phyloP scores from a whole-genome alignment of 2,888 invertebrate genomes.

The Gnatocerus cornutus region DNA sequence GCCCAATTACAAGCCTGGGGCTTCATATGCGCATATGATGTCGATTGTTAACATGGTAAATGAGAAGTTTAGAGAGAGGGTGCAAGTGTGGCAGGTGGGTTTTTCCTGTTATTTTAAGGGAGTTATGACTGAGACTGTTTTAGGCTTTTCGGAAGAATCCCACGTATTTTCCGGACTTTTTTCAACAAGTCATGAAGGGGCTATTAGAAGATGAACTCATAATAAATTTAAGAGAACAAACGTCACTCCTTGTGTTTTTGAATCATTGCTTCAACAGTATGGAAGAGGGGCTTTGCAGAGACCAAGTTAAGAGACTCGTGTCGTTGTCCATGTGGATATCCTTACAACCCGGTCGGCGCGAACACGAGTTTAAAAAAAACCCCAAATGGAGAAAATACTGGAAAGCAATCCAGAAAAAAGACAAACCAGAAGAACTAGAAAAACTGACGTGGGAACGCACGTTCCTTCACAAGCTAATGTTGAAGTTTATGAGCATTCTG shows the following conservation, averaged over 20 bases:
- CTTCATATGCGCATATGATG: conserved; percentile 92
- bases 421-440: conserved; percentile 80
- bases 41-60: conserved; percentile 99
- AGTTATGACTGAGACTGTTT: conserved; percentile 55
- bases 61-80: conserved; percentile 97
- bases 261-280: conserved; percentile 98
- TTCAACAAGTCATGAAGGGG: conserved; percentile 85
- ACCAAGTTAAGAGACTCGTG: conserved; percentile 90
- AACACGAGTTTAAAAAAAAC: conserved; percentile 88
- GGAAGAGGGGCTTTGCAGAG: conserved; percentile 94
- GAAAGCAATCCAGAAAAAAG: conserved; percentile 91
- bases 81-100: conserved; percentile 93
- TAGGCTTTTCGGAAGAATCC: conserved; percentile 86
- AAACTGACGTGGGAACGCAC: conserved; percentile 88
- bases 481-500: conserved; percentile 89
- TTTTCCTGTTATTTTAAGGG: conserved; percentile 54
- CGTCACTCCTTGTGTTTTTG: conserved; percentile 90
- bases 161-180: conserved; percentile 86
- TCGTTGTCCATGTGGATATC: conserved; percentile 96
- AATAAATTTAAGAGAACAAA: conserved; percentile 83
- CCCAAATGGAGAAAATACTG: conserved; percentile 95
- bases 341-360: conserved; percentile 87
- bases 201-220: conserved; percentile 78
- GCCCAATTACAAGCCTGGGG: conserved; percentile 92
- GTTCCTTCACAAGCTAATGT: conserved; percentile 89